These are phyloP conservation scores for Pristiophorus japonicus DNA, from an alignment of 2,113 vertebrate genomes.

Conservation along the genomic window DNA sequence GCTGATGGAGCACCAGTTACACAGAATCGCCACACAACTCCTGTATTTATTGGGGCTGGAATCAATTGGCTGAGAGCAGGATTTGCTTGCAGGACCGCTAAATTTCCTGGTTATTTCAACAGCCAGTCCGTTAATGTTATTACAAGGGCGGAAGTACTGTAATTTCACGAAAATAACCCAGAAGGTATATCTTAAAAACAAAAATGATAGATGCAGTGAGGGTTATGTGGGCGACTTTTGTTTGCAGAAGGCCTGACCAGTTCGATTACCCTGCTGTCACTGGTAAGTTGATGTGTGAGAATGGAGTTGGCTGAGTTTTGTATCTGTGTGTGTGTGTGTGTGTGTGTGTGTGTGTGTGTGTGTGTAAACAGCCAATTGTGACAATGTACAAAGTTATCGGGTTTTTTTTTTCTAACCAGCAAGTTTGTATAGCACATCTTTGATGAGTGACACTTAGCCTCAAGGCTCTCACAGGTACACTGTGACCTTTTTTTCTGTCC, in stretches of 20 bases:
- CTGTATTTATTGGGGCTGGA: slow-evolving; percentile 33
- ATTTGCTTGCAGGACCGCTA: slow-evolving; percentile 32
- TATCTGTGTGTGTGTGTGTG: slow-evolving; percentile 26
- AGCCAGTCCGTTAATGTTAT: slow-evolving; percentile 27
- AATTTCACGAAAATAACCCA: slow-evolving; percentile 38
- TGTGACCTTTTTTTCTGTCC: slow-evolving; percentile 20
- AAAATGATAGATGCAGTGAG: slow-evolving; percentile 33
- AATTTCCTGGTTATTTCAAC: slow-evolving; percentile 29
- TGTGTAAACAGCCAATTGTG: slow-evolving; percentile 27
- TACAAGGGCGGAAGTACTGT: slow-evolving; percentile 35
- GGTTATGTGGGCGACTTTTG: slow-evolving; percentile 38
- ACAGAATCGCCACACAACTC: slow-evolving; percentile 34
- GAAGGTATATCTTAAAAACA: slow-evolving; percentile 37
- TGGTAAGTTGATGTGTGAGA: slow-evolving; percentile 32
- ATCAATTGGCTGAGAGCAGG: slow-evolving; percentile 32
- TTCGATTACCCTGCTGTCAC: slow-evolving; percentile 29
- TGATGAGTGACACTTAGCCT: neutral
- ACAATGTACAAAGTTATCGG: slow-evolving; percentile 23
- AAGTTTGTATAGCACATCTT: neutral
- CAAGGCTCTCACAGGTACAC: neutral
- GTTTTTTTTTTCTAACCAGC: neutral
- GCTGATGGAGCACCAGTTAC: slow-evolving; percentile 32
- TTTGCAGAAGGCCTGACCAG: slow-evolving; percentile 35
- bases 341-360: slow-evolving; percentile 23
- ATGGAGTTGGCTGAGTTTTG: slow-evolving; percentile 25